Evolutionary conservation across 2,888 invertebrate species (phyloP), one percentile per base, ranked within the genome.

Genomic region (Drosophila pegasa): DNA sequence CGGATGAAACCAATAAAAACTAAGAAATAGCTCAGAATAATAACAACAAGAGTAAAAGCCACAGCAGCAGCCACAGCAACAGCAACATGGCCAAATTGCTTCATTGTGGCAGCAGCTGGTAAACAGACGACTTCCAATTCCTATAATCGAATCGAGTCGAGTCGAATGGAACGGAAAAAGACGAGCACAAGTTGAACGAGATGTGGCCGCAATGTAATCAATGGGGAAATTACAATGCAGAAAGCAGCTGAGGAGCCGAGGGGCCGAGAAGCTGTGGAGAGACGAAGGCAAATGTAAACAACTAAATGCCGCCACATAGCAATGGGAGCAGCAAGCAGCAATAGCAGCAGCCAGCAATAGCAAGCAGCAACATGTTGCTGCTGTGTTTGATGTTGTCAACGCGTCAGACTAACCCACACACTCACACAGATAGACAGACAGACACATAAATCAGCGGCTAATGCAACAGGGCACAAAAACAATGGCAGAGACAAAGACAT

Each of bases 51-150:
- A 57, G 52, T 51, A 75, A 71, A 54, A 51, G 47, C 20, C 50
- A 35, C 43, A 62, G 41, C 47, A 51, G n/a, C 31, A 25, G 40
- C 47, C n/a, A 9, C 31, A n/a, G 12, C 66, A 31, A 9, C 65
- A 54, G 45, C 71, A 74, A 58, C 71, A 57, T 58, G 66, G 33
- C 41, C 71, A 76, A 78, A 80, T 76, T 78, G 75, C 78, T 78
- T 64, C 74, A 75, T 75, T 75, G 75, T 69, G 77, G 77, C 77
- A 68, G 61, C 77, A 78, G 69, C 77, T 80, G 77, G 65, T 63
- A 63, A 73, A 73, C 75, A 63, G 25, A 56, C 60, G 45, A 52
- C 47, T 56, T 77, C 35, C 61, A 77, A 72, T 75, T 77, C 54
- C 63, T 72, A 68, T 71, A 75, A 75, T 62, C 72, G 37, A 52